phyloP scores from a whole-genome alignment of 2,888 invertebrate genomes.

The Andricus quercusramuli region DNA sequence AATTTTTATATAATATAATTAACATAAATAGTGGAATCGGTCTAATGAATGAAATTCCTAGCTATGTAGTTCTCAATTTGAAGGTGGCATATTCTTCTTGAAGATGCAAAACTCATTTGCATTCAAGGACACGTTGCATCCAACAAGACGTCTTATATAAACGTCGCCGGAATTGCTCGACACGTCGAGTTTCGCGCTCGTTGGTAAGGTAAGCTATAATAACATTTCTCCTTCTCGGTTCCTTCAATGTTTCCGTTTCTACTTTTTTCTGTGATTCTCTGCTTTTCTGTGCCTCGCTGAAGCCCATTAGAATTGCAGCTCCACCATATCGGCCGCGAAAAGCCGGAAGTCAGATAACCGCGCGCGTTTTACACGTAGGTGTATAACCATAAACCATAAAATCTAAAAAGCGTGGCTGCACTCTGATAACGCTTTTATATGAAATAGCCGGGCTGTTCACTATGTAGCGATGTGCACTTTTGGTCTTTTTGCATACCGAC shows the following conservation, averaged over 20 bases:
- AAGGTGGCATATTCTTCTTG: constrained; percentile 9
- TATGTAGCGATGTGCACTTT: constrained; percentile 12
- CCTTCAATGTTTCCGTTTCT: constrained; percentile 14
- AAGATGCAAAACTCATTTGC: constrained; percentile 28
- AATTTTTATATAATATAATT: neutral
- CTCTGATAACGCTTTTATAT: constrained; percentile 62
- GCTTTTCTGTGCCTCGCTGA: constrained; percentile 42
- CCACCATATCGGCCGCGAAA: constrained; percentile 45
- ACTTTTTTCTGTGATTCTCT: constrained; percentile 37
- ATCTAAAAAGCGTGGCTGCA: constrained; percentile 61
- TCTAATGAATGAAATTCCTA: constrained; percentile 22
- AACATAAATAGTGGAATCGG: neutral
- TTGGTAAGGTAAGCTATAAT: constrained; percentile 25
- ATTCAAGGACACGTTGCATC: constrained; percentile 22
- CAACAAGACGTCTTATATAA: constrained; percentile 36
- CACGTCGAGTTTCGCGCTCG: constrained; percentile 27
- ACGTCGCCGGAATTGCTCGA: constrained; percentile 28
- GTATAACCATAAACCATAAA: constrained; percentile 70
- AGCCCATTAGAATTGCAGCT: constrained; percentile 44
- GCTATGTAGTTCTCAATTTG: constrained; percentile 5
- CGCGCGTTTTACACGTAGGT: constrained; percentile 59
- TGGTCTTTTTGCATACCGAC: constrained; percentile 6
- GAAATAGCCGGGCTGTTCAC: constrained; percentile 57
- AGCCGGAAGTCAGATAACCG: constrained; percentile 58
- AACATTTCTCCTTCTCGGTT: constrained; percentile 31